Base-by-base conservation (phyloP, 2,797 vertebrate species). In the Paratrypauchen microcephalus region DNA sequence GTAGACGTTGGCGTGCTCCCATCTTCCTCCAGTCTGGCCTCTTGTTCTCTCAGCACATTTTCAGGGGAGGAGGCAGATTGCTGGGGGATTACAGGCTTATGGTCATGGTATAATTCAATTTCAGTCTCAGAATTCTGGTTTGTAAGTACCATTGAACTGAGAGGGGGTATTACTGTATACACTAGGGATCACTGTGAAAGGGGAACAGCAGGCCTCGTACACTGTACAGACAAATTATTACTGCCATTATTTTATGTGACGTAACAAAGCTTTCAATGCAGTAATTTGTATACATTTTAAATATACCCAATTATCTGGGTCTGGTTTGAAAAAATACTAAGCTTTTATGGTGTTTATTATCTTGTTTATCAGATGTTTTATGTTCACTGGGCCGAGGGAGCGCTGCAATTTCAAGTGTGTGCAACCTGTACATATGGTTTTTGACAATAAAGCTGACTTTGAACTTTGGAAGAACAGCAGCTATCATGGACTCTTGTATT, bases 1-100 rank as follows among this genome's bases (percentile, higher is more conserved):
- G 71, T 66, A 70, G 39, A 67, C 60, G 70, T 73, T 75, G 68
- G 69, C 41, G 0, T 0, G 6, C 36, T 72, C 24, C 21, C 69
- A 9, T 23, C 19, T 50, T 64, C 63, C 21, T 30, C 11, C 64
- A 61, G 32, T 39, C 59, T 61, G 32, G 62, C 23, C 39, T 64
- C 62, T 26, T 48, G 62, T 48, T 48, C 50, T 66, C 76, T 84
- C 84, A 82, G 79, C 84, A 76, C 47, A 72, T 86, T 55, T 62
- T 64, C 65, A 19, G 24, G 32, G 52, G 7, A 60, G 66, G 19
- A 2, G 50, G 54, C 67, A 26, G 72, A 69, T 75, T 61, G 67
- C 66, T 68, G 3, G 15, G 69, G 73, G 68, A 84, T 84, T 78
- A 80, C n/a, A 36, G 48, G 64, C 59, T 71, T 52, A 70, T 71